A percentile compares a stretch with the other conserved stretches of the same genome.
Evolutionary conservation across 2,888 invertebrate genomes (phyloP).

Genomic region (Xiphydria camelus): DNA sequence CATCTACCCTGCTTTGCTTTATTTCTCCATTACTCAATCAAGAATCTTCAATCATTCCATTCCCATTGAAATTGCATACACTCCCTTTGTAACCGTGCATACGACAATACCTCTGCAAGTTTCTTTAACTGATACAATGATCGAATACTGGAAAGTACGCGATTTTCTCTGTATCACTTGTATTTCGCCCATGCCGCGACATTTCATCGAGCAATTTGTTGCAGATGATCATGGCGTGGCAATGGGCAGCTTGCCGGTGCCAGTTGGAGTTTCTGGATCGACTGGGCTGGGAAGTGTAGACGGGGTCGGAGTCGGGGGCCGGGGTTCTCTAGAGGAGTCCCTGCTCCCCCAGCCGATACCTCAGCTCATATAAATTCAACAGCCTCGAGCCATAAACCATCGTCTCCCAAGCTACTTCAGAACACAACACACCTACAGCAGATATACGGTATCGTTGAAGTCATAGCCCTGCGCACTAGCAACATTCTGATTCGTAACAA

Average conservation of each 20-base stretch:
- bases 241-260: slow-evolving; percentile 39
- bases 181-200: no score
- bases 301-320: slow-evolving; percentile 28
- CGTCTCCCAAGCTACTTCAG: slow-evolving; percentile 24
- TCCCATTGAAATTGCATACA: no score
- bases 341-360: slow-evolving; percentile 22
- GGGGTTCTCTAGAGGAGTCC: slow-evolving; percentile 27
- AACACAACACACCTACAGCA: slow-evolving; percentile 26
- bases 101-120: no score
- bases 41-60: no score
- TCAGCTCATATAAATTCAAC: slow-evolving; percentile 29
- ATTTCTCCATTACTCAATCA: no score
- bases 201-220: no score
- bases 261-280: slow-evolving; percentile 27
- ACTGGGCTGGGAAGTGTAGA: slow-evolving; percentile 33
- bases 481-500: slow-evolving; percentile 33
- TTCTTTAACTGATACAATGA: no score
- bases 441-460: slow-evolving; percentile 29
- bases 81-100: no score
- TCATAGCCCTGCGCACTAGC: slow-evolving; percentile 30
- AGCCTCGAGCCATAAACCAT: slow-evolving; percentile 22
- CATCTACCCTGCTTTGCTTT: no score
- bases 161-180: no score
- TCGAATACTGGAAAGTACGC: no score
- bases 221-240: slow-evolving; percentile 41